Conservation (phyloP, 2,113 vertebrate species). For the Nycticryphes semicollaris region DNA sequence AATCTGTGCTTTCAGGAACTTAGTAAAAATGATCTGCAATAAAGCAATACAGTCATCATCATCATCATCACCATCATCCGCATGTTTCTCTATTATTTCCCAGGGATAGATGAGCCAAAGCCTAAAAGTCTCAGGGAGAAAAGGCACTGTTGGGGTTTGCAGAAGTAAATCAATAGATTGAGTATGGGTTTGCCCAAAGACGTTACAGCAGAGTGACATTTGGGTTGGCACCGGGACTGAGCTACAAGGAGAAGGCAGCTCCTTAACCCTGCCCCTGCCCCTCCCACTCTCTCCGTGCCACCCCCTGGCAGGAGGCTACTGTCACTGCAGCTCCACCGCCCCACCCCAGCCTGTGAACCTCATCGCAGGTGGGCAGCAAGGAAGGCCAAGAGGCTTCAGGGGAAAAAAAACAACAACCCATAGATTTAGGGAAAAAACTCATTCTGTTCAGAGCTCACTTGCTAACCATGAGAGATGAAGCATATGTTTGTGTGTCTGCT, state of each 20-base stretch:
- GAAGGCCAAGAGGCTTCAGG: background rate
- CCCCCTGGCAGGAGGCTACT: background rate
- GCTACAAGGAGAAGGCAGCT: no score
- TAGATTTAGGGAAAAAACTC: background rate
- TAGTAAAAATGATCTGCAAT: background rate
- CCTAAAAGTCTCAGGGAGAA: background rate
- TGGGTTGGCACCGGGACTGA: no score
- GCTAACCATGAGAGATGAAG: background rate
- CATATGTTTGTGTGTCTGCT: rapidly evolving
- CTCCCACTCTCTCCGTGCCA: rapidly evolving
- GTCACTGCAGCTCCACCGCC: background rate
- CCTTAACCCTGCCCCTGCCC: no score
- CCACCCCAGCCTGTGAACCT: background rate
- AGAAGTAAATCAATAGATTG: background rate
- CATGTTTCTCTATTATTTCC: background rate
- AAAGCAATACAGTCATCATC: background rate
- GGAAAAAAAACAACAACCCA: no score
- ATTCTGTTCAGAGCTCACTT: background rate
- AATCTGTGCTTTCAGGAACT: background rate
- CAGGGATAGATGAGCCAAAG: background rate
- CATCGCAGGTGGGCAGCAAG: rapidly evolving
- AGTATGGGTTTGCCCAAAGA: background rate
- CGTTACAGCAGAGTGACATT: background rate
- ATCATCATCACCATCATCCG: background rate
- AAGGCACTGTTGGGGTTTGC: rapidly evolving